phyloP scores from a whole-genome alignment of 2,113 vertebrate genomes.

The Coptodon bakossiorum region DNA sequence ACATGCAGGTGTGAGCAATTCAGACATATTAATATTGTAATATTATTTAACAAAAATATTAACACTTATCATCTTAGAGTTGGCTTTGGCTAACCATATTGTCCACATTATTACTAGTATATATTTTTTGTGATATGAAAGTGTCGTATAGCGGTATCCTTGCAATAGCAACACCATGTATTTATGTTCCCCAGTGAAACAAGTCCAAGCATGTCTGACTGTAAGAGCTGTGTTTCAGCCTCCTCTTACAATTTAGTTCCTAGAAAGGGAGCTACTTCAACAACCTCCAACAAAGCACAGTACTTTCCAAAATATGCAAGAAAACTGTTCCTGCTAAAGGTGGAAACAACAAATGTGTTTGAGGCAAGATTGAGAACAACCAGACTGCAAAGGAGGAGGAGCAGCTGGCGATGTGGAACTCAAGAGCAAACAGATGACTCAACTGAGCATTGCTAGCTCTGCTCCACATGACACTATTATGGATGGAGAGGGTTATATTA shows the following conservation, averaged over 20 bases:
- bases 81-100: neutral
- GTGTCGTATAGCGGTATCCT: neutral
- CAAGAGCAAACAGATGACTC: neutral
- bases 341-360: neutral
- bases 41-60: neutral
- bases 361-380: neutral
- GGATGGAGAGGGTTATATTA: neutral
- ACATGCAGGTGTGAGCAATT: neutral
- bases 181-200: neutral
- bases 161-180: neutral
- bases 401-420: neutral
- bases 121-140: neutral
- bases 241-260: accelerated
- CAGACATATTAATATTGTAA: neutral
- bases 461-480: neutral
- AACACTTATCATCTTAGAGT: neutral
- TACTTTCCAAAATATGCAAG: neutral
- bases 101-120: neutral
- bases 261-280: neutral
- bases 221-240: neutral
- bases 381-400: neutral
- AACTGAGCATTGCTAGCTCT: neutral
- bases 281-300: neutral
- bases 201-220: neutral
- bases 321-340: neutral